A percentile compares a stretch with the other conserved stretches of the same genome.
phyloP scores from a whole-genome alignment of 1,140 invertebrate genomes.

The Protaetia brevitarsis region DNA sequence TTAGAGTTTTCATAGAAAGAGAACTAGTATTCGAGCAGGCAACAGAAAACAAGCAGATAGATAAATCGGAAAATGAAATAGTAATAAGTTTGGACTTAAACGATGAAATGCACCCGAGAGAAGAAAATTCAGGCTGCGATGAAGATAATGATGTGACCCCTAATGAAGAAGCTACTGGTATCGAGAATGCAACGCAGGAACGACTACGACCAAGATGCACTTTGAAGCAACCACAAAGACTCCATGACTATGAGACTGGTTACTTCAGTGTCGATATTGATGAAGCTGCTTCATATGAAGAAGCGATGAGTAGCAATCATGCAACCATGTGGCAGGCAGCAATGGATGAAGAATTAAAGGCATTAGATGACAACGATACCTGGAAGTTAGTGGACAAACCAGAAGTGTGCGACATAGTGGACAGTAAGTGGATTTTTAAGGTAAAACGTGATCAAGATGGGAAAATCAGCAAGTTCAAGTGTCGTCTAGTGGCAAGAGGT shows the following conservation, averaged over 20 bases:
- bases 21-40: not conserved
- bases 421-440: slow-evolving; percentile 44
- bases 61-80: slow-evolving; percentile 32
- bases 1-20: not conserved
- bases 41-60: slow-evolving; percentile 32
- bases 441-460: slow-evolving; percentile 33
- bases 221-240: not conserved
- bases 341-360: too few relatives aligned
- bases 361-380: too few relatives aligned
- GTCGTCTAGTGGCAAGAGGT: not conserved
- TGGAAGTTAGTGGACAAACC: slow-evolving; percentile 31
- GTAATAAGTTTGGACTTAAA: too few relatives aligned
- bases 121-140: slow-evolving; percentile 34
- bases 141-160: not conserved
- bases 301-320: not conserved
- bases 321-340: slow-evolving; percentile 32
- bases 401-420: slow-evolving; percentile 25
- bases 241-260: not conserved
- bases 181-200: slow-evolving; percentile 30
- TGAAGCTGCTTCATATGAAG: not conserved
- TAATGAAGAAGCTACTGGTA: too few relatives aligned
- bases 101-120: too few relatives aligned
- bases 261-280: too few relatives aligned
- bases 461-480: slow-evolving; percentile 17
- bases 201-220: slow-evolving; percentile 6